Percentiles rank a stretch among this genome's conserved stretches.
These are phyloP conservation scores for Brassicogethes aeneus DNA, from an alignment of 2,888 invertebrate genomes.

Conservation along the genomic window DNA sequence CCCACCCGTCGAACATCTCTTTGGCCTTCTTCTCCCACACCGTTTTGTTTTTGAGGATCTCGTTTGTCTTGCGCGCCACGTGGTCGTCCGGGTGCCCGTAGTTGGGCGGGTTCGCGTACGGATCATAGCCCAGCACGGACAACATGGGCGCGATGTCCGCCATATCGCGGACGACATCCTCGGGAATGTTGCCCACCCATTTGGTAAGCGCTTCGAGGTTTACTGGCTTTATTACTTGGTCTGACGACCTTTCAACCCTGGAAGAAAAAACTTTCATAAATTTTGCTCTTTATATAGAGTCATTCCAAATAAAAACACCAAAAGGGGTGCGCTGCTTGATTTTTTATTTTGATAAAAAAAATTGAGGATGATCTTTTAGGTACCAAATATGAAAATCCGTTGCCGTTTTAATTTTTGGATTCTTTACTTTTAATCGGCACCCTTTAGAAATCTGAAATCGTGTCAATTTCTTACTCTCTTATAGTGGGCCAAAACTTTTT, in stretches of 20 bases:
- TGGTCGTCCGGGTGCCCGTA: constrained; percentile 79
- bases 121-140: constrained; percentile 87
- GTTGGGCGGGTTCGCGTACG: constrained; percentile 90
- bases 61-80: constrained; percentile 58
- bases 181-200: constrained; percentile 85
- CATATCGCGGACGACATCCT: constrained; percentile 89
- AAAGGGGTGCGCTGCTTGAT: no score
- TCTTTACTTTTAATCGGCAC: no score
- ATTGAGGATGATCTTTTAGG: no score
- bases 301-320: no score
- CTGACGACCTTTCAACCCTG: constrained; percentile 94
- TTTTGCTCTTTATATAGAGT: no score
- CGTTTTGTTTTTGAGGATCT: constrained; percentile 34
- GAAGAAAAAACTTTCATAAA: constrained; percentile 29
- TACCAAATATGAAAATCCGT: no score
- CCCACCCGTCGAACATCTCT: constrained; percentile 35
- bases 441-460: no score
- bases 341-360: no score
- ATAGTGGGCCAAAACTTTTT: no score
- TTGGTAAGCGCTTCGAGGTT: constrained; percentile 91
- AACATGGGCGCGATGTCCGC: constrained; percentile 92
- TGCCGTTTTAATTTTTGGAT: no score
- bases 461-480: no score
- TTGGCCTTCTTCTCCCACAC: constrained; percentile 40
- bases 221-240: constrained; percentile 97